phyloP scores from a whole-genome alignment of 2,113 vertebrate species.

The Calidris pygmaea region DNA sequence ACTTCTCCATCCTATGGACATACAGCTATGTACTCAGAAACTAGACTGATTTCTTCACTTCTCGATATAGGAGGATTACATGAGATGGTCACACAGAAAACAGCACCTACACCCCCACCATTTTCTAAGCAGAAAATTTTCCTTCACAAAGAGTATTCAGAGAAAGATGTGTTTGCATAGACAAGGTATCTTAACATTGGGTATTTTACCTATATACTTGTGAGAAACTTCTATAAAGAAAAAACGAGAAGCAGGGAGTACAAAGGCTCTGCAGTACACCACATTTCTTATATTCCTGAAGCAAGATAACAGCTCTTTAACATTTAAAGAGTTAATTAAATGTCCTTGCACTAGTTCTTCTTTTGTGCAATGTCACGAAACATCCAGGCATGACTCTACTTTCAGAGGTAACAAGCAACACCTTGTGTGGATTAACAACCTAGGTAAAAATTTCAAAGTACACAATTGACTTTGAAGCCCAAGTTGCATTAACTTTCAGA shows the following conservation, averaged over 20 bases:
- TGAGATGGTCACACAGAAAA: neutral
- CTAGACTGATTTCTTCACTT: neutral
- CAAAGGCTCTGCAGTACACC: neutral
- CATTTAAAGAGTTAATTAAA: neutral
- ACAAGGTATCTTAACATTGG: neutral
- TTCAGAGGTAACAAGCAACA: neutral
- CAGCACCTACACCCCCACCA: neutral
- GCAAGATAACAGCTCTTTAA: neutral
- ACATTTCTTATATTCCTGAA: neutral
- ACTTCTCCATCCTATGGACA: neutral
- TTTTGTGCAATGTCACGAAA: neutral
- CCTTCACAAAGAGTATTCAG: neutral
- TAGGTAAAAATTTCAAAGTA: neutral
- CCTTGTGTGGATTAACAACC: neutral
- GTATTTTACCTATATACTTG: neutral
- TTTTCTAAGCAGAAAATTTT: neutral
- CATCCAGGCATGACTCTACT: neutral
- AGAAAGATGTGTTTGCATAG: neutral
- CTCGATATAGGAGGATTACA: neutral
- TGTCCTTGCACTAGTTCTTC: accelerated
- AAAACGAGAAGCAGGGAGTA: neutral
- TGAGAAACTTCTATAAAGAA: neutral
- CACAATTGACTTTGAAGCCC: neutral
- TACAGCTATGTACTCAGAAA: neutral
- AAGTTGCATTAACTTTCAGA: neutral